Evolutionary conservation across 2,797 vertebrate genomes (phyloP).

Genomic region (Bucorvus abyssinicus): DNA sequence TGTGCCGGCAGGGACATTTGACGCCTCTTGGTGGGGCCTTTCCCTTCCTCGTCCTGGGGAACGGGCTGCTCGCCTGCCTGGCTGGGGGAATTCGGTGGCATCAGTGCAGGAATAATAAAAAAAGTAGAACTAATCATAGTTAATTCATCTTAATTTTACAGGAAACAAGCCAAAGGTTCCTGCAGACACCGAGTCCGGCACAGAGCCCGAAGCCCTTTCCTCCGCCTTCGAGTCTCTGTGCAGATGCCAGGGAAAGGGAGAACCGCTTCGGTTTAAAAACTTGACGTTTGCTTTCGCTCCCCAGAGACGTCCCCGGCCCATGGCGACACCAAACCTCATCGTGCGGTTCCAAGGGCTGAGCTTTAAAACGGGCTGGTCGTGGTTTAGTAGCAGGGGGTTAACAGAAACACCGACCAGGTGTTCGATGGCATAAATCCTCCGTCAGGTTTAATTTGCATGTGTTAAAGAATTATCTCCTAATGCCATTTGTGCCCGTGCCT

Average conservation of each 20-base stretch:
- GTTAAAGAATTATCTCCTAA: neutral
- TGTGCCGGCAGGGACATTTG: neutral
- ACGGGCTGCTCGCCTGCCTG: neutral
- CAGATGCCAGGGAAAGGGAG: neutral
- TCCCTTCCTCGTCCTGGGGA: neutral
- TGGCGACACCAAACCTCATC: neutral
- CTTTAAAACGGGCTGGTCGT: neutral
- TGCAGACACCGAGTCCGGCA: fast-evolving
- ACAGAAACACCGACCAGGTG: neutral
- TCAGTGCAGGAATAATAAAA: neutral
- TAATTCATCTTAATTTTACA: neutral
- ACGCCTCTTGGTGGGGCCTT: neutral
- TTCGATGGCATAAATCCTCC: neutral
- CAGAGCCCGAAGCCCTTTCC: neutral
- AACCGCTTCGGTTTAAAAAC: neutral
- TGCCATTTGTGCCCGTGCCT: neutral
- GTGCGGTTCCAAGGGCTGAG: neutral
- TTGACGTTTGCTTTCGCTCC: neutral
- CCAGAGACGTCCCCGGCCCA: neutral
- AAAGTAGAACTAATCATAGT: neutral
- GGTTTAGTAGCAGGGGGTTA: neutral
- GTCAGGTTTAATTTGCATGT: neutral
- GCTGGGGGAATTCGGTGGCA: neutral
- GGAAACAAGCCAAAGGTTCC: neutral
- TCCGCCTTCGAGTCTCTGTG: neutral